Conservation (phyloP, 2,113 vertebrate genomes). For the Eira barbara region DNA sequence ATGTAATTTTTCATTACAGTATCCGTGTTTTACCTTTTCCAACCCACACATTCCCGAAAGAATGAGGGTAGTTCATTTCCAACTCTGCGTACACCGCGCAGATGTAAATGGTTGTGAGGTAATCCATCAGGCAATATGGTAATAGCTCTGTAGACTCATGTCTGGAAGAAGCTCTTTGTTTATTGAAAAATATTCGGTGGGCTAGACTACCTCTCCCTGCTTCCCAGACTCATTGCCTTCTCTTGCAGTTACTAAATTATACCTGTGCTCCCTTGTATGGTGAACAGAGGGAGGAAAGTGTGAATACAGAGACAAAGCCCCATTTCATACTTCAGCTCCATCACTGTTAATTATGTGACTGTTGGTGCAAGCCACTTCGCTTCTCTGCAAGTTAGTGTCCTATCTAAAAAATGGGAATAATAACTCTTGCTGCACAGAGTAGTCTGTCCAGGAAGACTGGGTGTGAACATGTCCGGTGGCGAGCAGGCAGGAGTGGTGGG, state of each 20-base stretch:
- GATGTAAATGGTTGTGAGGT: slow-evolving; percentile 45
- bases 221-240: background rate
- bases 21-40: slow-evolving; percentile 44
- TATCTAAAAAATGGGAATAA: background rate
- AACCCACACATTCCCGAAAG: slow-evolving; percentile 43
- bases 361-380: background rate
- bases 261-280: background rate
- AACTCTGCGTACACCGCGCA: background rate
- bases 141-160: background rate
- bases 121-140: slow-evolving; percentile 50
- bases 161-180: slow-evolving; percentile 28
- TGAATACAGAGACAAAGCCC: background rate
- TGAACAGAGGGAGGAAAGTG: background rate
- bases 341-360: background rate
- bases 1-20: slow-evolving; percentile 46
- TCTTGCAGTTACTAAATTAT: background rate
- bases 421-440: background rate
- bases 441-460: background rate
- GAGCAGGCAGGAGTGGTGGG: background rate
- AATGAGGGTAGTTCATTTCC: slow-evolving; percentile 50
- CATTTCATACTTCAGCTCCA: background rate
- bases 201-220: background rate
- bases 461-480: background rate
- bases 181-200: slow-evolving; percentile 29
- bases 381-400: background rate